Evolutionary conservation across 2,888 invertebrate genomes (phyloP), one percentile per base, ranked within the genome.

Genomic region (Perdita meconis): DNA sequence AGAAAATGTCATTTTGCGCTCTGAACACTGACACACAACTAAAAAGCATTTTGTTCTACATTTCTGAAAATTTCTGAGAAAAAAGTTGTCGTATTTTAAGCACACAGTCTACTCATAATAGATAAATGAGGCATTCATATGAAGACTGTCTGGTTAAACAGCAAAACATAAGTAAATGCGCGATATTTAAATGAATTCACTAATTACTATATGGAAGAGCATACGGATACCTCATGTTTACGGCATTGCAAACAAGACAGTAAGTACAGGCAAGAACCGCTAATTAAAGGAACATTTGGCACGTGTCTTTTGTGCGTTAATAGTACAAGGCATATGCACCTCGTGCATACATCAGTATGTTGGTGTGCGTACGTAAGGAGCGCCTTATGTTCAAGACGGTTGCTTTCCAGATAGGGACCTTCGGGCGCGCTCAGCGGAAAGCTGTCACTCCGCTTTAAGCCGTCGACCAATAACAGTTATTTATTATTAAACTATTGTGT

Each of bases 311-410:
- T 63, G 63, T 78, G 22, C 63, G 53, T 55, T 63, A 63, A 70
- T 60, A 55, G 34, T 30, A 26, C 44, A n/a, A 42, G 42, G 63
- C 69, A 70, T 74, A 55, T 77, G 73, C 73, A 69, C 47, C 79
- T 65, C 78, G 34, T 68, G n/a, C 51, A 4, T 65, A n/a, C 53
- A 55, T 68, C 55, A 24, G 19, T 30, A 38, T 36, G 63, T 36
- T 36, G 64, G 53, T 26, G 26, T 36, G 60, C 36, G 38, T 61
- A 64, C 8, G 47, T 44, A 10, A 44, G 55, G 51, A 51, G 19
- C 65, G 63, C 84, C 86, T 80, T 84, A 80, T 85, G 85, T 84
- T 79, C 64, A 83, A 86, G 86, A 83, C 86, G 86, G 86, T 81
- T 86, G 81, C 38, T 42, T 47, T 51, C 44, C 50, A 68, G 67